Base-by-base conservation (phyloP, 2,888 invertebrate species). In the Hofmannophila pseudospretella region DNA sequence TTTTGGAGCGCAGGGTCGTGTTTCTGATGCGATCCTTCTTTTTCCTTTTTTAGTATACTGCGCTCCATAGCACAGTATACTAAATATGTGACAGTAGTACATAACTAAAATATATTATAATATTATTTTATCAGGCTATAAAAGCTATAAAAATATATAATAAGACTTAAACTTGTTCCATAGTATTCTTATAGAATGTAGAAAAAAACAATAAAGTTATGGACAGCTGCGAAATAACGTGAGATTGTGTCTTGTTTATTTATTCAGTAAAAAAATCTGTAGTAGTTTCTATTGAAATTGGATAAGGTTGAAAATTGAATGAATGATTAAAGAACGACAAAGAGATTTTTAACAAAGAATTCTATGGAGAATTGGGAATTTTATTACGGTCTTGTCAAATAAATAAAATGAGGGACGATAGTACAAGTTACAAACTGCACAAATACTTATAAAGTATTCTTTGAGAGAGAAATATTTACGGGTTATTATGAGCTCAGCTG, bases 191-290 rank as follows among this genome's bases (percentile, higher is more conserved):
- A 23, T n/a, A 32, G 32, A 25, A 33, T 25, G 32, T 25, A 9
- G 4, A 22, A 22, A 34, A 27, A 34, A 34, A 34, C 14, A n/a
- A 27, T 27, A 34, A 34, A 16, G 34, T 34, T 27, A n/a, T 27
- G 34, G 34, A 34, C 34, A 34, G 34, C 26, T 34, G 34, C 27
- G 11, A 34, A 34, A 27, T 19, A 33, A 25, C n/a, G 25, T 25
- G 23, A 23, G 23, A 10, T 16, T 16, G 12, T 30, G n/a, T 28
- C 12, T 28, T 10, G 10, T 28, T 28, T 11, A 7, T 7, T 13
- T 11, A 28, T 11, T 28, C 7, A 26, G 5, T 25, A 3, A 9
- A 25, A 25, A 9, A 25, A 25, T 7, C 1, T 7, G 3, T 7
- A 13, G 2, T 11, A 28, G 12, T 11, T 28, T n/a, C 3, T 23